Base-by-base conservation (phyloP, 1,140 invertebrate species). In the Drosophila lacertosa region DNA sequence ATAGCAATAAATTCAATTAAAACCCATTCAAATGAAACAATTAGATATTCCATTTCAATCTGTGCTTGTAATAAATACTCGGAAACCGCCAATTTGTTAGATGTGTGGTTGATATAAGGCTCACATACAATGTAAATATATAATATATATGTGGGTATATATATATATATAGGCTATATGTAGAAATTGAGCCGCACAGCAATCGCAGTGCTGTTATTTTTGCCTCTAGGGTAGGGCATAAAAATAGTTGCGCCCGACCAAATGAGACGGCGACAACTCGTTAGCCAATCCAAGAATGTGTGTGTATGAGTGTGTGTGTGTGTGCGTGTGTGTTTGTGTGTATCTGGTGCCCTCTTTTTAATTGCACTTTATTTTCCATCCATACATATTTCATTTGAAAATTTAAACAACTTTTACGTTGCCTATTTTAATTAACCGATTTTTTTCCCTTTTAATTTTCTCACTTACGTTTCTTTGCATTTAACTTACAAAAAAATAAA, bases 401-500 rank as follows among this genome's bases (percentile, higher is more conserved):
- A 66, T 69, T 66, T 66, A 40, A 67, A 63, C 13, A 48, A 3
- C 40, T 51, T 40, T 79, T 88, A 53, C 33, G 57, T 84, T 78
- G 66, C 78, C 65, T 86, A 54, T 64, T 75, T 83, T 78, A 74
- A 86, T 88, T 81, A 81, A 77, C 64, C 26, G 3, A n/a, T 13
- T 47, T 47, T 62, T 71, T 53, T 88, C 44, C 62, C 73, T 69
- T 65, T 59, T 68, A 50, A 54, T 55, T 71, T 66, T 65, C 55
- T 67, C 69, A 88, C 77, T 77, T 84, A 64, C 58, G 62, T 86
- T 81, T 86, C 77, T 81, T 83, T 88, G 64, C 83, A 88, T 89
- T 89, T 88, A 62, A 82, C 70, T 65, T 60, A 77, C 63, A 48
- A 48, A 59, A n/a, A 55, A 29, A 39, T 32, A 63, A 53, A 39